Evolutionary conservation across 1,140 invertebrate species (phyloP).

Genomic region (Tetramorium alpestre): DNA sequence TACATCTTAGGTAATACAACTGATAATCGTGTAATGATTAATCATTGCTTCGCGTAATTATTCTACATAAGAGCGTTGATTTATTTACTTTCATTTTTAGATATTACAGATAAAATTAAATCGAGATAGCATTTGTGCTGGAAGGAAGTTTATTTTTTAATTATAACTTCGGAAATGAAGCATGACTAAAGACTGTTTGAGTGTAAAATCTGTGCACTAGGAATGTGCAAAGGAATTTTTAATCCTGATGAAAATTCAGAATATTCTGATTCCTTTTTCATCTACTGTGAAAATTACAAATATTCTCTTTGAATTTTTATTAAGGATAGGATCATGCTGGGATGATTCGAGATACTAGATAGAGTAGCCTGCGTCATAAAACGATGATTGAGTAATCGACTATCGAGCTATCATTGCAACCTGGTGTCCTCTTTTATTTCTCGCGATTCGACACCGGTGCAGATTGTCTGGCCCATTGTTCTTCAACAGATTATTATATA

Average conservation of each 20-base stretch:
- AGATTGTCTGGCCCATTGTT: constrained; percentile 28
- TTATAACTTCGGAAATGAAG: not conserved
- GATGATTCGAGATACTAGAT: not conserved
- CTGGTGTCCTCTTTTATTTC: constrained; percentile 46
- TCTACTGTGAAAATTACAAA: not conserved
- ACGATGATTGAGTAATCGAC: constrained; percentile 38
- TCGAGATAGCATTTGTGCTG: not conserved
- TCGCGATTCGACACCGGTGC: constrained; percentile 16
- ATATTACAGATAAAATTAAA: not conserved
- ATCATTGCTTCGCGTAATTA: not conserved
- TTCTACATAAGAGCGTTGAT: not conserved
- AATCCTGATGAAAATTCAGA: not conserved
- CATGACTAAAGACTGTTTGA: not conserved
- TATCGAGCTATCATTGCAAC: constrained; percentile 10
- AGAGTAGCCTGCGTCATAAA: not conserved
- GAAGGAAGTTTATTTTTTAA: not conserved
- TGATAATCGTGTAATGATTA: not conserved
- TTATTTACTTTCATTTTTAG: not conserved
- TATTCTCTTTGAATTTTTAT: not conserved
- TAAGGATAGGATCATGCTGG: not conserved
- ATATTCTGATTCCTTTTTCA: not conserved
- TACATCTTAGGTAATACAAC: not conserved
- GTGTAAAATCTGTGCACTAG: not conserved
- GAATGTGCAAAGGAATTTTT: not conserved
- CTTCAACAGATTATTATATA: constrained; percentile 47